Evolutionary conservation across 2,888 invertebrate genomes (phyloP).

Genomic region (Nephrotoma guestfalica): DNA sequence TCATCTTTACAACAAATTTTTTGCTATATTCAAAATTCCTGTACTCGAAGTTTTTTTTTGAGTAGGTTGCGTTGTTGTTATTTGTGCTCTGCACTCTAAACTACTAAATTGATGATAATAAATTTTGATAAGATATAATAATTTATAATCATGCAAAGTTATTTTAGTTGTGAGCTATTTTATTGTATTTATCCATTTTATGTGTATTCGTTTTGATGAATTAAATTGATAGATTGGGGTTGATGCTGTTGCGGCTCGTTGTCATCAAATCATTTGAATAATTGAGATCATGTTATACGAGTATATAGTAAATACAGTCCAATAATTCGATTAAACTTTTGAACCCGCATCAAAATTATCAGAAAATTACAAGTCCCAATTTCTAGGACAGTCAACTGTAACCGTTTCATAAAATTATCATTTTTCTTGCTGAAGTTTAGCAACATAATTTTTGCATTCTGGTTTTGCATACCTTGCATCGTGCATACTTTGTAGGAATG

Average conservation of each 20-base stretch:
- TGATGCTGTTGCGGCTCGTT: not conserved
- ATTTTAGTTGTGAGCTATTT: not conserved
- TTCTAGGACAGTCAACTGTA: too few relatives aligned
- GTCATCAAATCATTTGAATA: not conserved
- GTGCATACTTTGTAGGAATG: too few relatives aligned
- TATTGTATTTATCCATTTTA: not conserved
- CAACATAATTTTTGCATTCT: too few relatives aligned
- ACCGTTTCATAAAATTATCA: too few relatives aligned
- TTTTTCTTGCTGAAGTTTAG: too few relatives aligned
- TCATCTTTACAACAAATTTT: not conserved
- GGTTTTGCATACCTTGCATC: too few relatives aligned
- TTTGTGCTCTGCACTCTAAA: not conserved
- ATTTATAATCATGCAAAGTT: not conserved
- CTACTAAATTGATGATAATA: not conserved
- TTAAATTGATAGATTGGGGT: not conserved
- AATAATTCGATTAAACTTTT: too few relatives aligned
- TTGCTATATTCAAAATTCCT: not conserved
- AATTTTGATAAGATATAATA: not conserved
- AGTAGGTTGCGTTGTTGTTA: not conserved
- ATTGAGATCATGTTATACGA: not conserved
- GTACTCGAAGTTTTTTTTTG: not conserved
- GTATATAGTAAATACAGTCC: too few relatives aligned
- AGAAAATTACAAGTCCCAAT: too few relatives aligned
- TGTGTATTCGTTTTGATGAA: not conserved
- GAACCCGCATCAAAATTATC: too few relatives aligned